These are phyloP conservation scores for Neodiprion lecontei DNA, from an alignment of 1,140 invertebrate genomes.

Conservation along the genomic window DNA sequence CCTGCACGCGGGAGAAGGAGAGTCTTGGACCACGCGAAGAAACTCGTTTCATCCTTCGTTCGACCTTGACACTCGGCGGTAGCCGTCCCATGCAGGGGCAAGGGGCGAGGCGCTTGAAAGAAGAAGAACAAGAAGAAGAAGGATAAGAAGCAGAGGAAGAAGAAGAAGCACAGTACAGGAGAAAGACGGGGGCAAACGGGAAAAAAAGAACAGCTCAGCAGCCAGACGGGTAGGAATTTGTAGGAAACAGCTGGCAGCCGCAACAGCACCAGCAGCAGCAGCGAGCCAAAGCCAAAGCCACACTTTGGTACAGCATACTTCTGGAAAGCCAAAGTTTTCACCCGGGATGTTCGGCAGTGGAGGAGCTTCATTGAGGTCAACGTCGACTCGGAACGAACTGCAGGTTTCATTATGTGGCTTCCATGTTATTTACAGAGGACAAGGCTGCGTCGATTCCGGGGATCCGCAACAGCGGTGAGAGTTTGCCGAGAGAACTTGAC, in stretches of 20 bases:
- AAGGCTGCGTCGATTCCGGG: too few relatives aligned
- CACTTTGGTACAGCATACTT: neutral
- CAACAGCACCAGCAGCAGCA: neutral
- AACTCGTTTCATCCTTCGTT: neutral
- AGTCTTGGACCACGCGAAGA: slow-evolving; percentile 8
- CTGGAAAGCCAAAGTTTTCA: neutral
- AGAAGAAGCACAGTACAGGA: neutral
- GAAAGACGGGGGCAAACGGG: neutral
- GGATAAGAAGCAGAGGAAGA: slow-evolving; percentile 8
- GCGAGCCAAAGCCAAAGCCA: neutral
- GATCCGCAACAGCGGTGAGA: too few relatives aligned
- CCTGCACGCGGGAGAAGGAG: neutral
- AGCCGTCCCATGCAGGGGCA: neutral
- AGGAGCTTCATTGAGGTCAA: too few relatives aligned
- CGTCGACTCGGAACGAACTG: too few relatives aligned
- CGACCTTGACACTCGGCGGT: too few relatives aligned
- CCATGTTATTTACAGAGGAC: too few relatives aligned
- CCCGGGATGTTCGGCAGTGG: neutral
- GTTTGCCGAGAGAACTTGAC: too few relatives aligned
- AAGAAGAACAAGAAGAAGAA: neutral
- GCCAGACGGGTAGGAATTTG: neutral
- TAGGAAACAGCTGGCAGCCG: neutral
- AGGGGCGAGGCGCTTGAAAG: slow-evolving; percentile 2
- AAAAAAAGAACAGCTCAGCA: slow-evolving; percentile 7
- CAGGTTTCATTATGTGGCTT: too few relatives aligned